phyloP scores from a whole-genome alignment of 2,888 invertebrate species.

The Xestia ashworthii region DNA sequence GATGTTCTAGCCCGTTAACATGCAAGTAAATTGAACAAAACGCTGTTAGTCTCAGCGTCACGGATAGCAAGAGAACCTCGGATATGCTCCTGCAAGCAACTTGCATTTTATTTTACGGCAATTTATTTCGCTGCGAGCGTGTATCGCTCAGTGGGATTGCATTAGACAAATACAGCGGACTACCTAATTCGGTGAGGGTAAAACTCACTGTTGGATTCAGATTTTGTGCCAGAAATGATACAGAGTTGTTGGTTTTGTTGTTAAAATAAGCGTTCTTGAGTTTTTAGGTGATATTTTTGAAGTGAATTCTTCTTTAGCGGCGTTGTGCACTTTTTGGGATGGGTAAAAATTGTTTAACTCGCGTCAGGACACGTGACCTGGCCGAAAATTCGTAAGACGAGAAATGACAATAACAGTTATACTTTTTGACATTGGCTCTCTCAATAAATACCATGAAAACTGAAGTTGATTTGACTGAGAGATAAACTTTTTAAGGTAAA shows the following conservation, averaged over 20 bases:
- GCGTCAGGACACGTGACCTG: no score
- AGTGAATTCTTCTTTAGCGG: no score
- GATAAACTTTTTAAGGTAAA: no score
- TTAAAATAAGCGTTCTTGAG: neutral
- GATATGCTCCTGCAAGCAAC: constrained; percentile 48
- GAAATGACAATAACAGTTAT: no score
- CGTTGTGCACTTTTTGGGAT: no score
- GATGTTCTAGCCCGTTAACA: constrained; percentile 46
- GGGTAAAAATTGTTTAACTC: no score
- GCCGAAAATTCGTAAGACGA: no score
- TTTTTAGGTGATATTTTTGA: neutral
- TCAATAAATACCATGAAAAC: no score
- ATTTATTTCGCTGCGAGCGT: constrained; percentile 76
- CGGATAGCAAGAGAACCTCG: constrained; percentile 35
- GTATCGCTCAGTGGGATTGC: constrained; percentile 76
- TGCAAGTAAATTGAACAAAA: constrained; percentile 61
- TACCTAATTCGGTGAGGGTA: constrained; percentile 65
- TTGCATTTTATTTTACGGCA: constrained; percentile 79
- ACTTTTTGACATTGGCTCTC: no score
- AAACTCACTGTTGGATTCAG: constrained; percentile 37
- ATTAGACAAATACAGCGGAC: constrained; percentile 76
- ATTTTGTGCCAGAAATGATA: constrained; percentile 22
- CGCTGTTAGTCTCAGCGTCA: constrained; percentile 50
- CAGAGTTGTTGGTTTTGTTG: neutral
- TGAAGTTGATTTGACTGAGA: no score